These are phyloP conservation scores for Agrochola lychnidis DNA, from an alignment of 2,888 invertebrate species.

Conservation along the genomic window DNA sequence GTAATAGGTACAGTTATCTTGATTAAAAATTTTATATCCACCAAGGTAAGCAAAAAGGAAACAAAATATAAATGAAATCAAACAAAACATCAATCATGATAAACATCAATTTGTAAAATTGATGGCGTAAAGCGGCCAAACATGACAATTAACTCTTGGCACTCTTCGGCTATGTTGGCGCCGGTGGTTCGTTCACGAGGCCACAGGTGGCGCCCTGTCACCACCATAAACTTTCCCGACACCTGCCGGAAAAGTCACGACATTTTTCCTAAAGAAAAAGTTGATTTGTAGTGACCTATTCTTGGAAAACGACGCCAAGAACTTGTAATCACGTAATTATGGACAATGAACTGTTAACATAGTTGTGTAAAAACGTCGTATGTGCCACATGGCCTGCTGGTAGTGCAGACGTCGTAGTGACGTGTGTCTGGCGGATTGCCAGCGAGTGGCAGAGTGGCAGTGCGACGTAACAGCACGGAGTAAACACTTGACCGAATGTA, in stretches of 20 bases:
- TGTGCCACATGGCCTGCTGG: conserved; percentile 37
- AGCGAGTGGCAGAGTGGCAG: conserved; percentile 39
- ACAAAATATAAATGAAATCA: background rate
- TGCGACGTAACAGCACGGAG: conserved; percentile 45
- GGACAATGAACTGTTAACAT: conserved; percentile 53
- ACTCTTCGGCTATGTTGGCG: conserved; percentile 31
- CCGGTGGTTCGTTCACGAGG: conserved; percentile 34
- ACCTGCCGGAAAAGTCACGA: conserved; percentile 16
- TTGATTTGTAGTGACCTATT: conserved; percentile 12
- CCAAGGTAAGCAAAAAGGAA: background rate
- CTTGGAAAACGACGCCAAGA: conserved; percentile 50
- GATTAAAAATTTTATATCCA: background rate
- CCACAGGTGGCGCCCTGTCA: conserved; percentile 40
- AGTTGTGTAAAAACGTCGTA: conserved; percentile 32
- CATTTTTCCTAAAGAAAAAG: background rate
- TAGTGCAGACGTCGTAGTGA: conserved; percentile 43
- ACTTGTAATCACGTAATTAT: conserved; percentile 41
- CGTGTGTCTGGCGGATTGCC: conserved; percentile 58
- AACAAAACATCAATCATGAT: background rate
- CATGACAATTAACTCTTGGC: conserved; percentile 40
- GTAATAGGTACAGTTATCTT: background rate
- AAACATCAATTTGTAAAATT: background rate
- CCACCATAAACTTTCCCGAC: background rate
- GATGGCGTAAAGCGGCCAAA: conserved; percentile 16
- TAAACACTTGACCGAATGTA: conserved; percentile 49